Evolutionary conservation across 30 jellyfish, hydroid and myxozoan species (phyloP).

Genomic region (Morbakka virulenta): DNA sequence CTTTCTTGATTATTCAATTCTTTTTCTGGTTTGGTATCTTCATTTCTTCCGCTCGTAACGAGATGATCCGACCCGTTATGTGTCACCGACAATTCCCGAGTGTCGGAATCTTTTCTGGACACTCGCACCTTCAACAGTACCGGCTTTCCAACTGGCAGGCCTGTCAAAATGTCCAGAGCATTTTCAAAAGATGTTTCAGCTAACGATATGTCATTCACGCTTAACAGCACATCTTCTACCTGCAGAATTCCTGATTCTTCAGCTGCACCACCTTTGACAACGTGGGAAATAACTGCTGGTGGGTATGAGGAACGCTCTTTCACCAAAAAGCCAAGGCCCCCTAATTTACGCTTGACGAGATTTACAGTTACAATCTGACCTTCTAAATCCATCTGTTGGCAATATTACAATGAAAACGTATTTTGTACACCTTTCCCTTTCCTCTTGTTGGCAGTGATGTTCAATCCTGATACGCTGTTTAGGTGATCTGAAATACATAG

Average conservation of each 20-base stretch:
- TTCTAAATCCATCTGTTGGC: background rate
- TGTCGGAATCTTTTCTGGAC: background rate
- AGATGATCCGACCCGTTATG: background rate
- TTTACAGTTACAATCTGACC: background rate
- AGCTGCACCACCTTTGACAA: conserved; percentile 71
- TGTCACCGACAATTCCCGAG: background rate
- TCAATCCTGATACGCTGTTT: too few species aligned
- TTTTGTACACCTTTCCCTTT: too few species aligned
- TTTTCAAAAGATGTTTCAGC: conserved; percentile 29
- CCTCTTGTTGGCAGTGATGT: too few species aligned
- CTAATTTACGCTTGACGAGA: conserved; percentile 63
- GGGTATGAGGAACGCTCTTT: conserved; percentile 14
- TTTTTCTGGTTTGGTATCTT: background rate
- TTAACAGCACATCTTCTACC: conserved; percentile 41
- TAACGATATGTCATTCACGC: conserved; percentile 15
- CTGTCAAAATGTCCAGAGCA: conserved; percentile 41
- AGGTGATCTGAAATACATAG: too few species aligned
- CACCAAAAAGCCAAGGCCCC: conserved; percentile 65
- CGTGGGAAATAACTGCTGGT: conserved; percentile 16
- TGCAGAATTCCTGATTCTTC: conserved; percentile 59
- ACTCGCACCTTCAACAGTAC: conserved; percentile 14
- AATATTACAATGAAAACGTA: too few species aligned
- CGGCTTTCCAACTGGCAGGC: conserved; percentile 45
- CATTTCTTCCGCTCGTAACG: too few species aligned
- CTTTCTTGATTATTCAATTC: background rate